Percentiles rank a stretch among this genome's conserved stretches.
phyloP scores from a whole-genome alignment of 2,113 vertebrate genomes.

The Lepus timidus region DNA sequence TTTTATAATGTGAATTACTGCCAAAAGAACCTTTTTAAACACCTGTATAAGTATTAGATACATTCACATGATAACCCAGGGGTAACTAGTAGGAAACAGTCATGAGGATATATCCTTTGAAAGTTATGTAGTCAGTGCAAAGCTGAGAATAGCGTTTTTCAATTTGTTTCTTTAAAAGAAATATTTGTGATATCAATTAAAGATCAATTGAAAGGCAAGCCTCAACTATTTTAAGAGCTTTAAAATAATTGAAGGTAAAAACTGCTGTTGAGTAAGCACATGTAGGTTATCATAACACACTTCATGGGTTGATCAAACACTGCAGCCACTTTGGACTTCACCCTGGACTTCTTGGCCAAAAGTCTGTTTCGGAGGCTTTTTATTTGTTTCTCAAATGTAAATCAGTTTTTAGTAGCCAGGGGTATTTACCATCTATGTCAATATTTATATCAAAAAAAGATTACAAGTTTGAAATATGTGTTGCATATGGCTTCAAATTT shows the following conservation, averaged over 20 bases:
- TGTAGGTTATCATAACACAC: background rate
- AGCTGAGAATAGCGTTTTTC: background rate
- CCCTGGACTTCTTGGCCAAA: background rate
- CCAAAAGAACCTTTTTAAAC: background rate
- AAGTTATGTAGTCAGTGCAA: background rate
- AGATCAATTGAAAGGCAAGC: background rate
- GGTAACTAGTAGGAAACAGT: background rate
- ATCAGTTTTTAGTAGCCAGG: background rate
- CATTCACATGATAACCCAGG: background rate
- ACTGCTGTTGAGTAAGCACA: background rate
- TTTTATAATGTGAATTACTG: background rate
- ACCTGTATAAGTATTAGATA: background rate
- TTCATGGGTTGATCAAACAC: background rate
- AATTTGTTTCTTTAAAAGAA: background rate
- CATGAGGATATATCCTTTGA: background rate
- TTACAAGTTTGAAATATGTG: background rate
- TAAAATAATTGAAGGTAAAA: background rate
- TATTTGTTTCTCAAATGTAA: slow-evolving; percentile 25
- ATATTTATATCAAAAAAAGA: slow-evolving; percentile 4
- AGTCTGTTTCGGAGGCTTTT: background rate
- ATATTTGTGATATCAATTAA: slow-evolving; percentile 22
- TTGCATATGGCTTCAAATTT: background rate
- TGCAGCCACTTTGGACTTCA: background rate
- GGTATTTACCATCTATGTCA: background rate
- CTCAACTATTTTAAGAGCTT: background rate